These are phyloP conservation scores for Andrena haemorrhoa DNA, from an alignment of 2,888 invertebrate genomes.

Conservation along the genomic window DNA sequence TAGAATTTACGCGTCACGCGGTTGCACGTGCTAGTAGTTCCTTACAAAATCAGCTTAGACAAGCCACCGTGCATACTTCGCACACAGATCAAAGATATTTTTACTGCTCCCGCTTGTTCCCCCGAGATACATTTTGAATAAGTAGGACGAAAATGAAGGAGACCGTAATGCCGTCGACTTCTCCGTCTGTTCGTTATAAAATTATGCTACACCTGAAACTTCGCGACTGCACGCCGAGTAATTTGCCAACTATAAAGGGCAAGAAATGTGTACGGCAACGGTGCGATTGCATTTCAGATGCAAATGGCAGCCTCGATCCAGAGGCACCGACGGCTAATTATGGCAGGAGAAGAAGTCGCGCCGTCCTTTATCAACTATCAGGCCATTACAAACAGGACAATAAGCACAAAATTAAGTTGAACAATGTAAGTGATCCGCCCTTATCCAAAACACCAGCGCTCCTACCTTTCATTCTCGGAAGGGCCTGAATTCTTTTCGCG, in stretches of 20 bases:
- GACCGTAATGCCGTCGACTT: background rate
- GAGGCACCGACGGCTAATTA: constrained; percentile 94
- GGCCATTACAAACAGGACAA: constrained; percentile 98
- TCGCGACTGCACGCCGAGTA: constrained; percentile 8
- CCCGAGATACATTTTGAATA: background rate
- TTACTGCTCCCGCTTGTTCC: background rate
- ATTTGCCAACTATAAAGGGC: constrained; percentile 5
- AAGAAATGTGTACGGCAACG: constrained; percentile 86
- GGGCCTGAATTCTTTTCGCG: background rate
- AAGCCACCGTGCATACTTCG: background rate
- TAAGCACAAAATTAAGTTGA: constrained; percentile 96
- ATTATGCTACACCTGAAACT: background rate
- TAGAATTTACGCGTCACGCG: constrained; percentile 43
- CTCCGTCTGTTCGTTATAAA: constrained; percentile 7
- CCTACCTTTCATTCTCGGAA: background rate
- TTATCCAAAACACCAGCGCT: background rate
- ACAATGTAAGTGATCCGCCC: constrained; percentile 91
- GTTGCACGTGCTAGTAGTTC: constrained; percentile 46
- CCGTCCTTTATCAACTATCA: constrained; percentile 97
- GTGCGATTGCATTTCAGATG: constrained; percentile 88
- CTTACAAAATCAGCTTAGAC: constrained; percentile 23
- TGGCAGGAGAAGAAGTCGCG: constrained; percentile 96
- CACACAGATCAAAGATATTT: background rate
- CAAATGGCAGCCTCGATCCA: constrained; percentile 91
- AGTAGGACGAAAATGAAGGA: background rate